Conservation (phyloP, 2,113 vertebrate species). For the Nothocercus nigrocapillus region DNA sequence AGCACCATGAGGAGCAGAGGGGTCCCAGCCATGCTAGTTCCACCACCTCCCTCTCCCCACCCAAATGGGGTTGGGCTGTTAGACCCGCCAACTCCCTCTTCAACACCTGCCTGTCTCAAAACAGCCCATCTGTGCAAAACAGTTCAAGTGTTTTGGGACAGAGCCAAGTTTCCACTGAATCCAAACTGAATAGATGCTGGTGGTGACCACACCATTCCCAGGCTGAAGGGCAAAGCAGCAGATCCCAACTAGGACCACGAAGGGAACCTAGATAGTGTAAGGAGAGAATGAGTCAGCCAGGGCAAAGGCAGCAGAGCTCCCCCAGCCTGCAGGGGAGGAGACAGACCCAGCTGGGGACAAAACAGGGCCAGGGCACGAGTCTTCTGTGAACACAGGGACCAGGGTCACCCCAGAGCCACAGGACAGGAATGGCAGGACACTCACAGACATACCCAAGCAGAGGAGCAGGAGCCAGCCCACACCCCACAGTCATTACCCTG, state of each 20-base stretch:
- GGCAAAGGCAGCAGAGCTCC: rapidly evolving
- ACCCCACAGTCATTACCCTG: no score
- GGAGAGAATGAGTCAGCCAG: rapidly evolving
- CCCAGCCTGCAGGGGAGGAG: rapidly evolving
- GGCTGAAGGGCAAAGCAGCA: neutral
- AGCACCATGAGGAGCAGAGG: neutral
- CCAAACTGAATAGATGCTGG: neutral
- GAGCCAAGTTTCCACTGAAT: no score
- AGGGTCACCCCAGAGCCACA: no score
- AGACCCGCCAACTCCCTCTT: neutral
- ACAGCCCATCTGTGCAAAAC: neutral
- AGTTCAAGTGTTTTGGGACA: no score
- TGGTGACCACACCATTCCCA: neutral
- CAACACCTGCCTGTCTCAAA: neutral
- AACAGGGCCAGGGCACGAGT: neutral
- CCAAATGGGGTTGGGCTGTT: rapidly evolving
- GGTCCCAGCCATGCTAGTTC: neutral
- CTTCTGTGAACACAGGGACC: neutral
- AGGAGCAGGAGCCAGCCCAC: no score
- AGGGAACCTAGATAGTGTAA: neutral
- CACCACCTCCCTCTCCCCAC: rapidly evolving
- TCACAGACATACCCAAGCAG: no score
- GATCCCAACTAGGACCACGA: no score
- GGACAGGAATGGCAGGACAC: no score
- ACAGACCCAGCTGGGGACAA: rapidly evolving